Conservation (phyloP, 2,113 vertebrate species). For the Struthidea cinerea region DNA sequence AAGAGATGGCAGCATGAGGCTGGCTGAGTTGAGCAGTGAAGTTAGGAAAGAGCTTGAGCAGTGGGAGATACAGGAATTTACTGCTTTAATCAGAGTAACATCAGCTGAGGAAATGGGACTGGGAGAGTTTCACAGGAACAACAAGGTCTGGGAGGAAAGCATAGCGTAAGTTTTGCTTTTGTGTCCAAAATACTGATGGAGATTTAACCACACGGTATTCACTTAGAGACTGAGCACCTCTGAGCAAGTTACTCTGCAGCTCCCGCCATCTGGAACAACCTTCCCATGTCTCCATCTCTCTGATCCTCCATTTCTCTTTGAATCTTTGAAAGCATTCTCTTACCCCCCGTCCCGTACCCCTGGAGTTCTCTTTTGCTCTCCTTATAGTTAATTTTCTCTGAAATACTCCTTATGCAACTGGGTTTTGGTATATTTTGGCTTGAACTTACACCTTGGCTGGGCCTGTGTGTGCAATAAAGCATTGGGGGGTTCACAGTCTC, state of each 20-base stretch:
- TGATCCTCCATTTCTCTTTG: background rate
- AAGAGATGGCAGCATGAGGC: background rate
- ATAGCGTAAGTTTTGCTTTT: background rate
- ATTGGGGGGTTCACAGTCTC: background rate
- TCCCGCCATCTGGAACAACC: background rate
- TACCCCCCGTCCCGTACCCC: background rate
- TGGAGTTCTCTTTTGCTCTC: background rate
- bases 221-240: background rate
- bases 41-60: background rate
- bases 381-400: background rate
- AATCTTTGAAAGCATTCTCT: background rate
- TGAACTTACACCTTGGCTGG: background rate
- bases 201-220: fast-evolving
- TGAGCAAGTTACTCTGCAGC: background rate
- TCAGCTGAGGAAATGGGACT: background rate
- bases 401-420: background rate
- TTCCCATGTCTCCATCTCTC: background rate
- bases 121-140: background rate
- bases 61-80: background rate
- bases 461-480: background rate
- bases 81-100: background rate
- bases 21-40: background rate
- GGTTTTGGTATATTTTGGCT: background rate
- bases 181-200: background rate
- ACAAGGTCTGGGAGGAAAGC: background rate